A percentile compares a stretch with the other conserved stretches of the same genome.
phyloP scores from a whole-genome alignment of 2,797 vertebrate species.

The Heteromormyrus szaboi region DNA sequence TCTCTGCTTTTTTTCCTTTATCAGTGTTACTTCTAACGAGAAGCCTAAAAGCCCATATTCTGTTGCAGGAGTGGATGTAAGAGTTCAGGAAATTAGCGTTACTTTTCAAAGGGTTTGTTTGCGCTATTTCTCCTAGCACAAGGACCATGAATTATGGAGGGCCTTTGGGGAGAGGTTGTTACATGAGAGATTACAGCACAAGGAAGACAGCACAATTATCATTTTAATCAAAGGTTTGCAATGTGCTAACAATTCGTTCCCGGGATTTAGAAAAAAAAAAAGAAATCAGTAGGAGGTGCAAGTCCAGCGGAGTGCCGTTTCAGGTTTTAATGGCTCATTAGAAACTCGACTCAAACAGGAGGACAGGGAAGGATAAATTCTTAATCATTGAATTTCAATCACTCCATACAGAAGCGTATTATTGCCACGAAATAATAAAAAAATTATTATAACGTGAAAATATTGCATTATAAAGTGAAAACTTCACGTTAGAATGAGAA shows the following conservation, averaged over 20 bases:
- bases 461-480: no score
- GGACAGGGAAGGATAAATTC: neutral
- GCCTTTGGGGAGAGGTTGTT: neutral
- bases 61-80: conserved; percentile 36
- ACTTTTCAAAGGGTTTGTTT: conserved; percentile 12
- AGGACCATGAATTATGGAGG: conserved; percentile 23
- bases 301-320: neutral
- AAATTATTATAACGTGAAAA: no score
- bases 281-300: conserved; percentile 4
- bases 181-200: conserved; percentile 15
- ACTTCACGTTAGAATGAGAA: no score
- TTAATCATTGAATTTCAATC: neutral
- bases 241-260: conserved; percentile 15
- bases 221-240: conserved; percentile 26
- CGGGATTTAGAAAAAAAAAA: neutral
- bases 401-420: neutral
- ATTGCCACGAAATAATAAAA: no score
- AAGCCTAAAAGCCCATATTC: conserved; percentile 29
- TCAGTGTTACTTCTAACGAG: conserved; percentile 41
- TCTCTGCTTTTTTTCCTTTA: conserved; percentile 30
- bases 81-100: conserved; percentile 42
- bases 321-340: conserved; percentile 28
- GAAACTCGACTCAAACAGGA: neutral
- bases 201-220: conserved; percentile 19
- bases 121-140: neutral